phyloP scores from a whole-genome alignment of 1,140 invertebrate species.

The Phortica variegata region DNA sequence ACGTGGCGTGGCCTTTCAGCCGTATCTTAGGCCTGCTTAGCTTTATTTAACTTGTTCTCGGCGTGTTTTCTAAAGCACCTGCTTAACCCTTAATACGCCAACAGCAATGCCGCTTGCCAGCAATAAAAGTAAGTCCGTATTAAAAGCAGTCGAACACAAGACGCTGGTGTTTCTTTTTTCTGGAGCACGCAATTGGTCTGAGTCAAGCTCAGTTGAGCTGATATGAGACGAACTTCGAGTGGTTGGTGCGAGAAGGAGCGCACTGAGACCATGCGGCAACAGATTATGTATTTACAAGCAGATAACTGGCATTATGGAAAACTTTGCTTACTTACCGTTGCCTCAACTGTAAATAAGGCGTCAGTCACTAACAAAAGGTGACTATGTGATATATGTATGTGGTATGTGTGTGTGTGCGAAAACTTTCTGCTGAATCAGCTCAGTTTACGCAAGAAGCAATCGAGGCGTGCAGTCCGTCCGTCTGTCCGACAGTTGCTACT shows the following conservation, averaged over 20 bases:
- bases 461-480: slow-evolving; percentile 7
- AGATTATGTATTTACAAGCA: slow-evolving; percentile 52
- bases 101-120: slow-evolving; percentile 7
- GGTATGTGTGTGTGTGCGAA: slow-evolving; percentile 19
- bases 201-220: neutral
- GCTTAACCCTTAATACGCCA: slow-evolving; percentile 44
- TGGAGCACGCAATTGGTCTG: too few relatives aligned
- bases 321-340: slow-evolving; percentile 11
- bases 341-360: slow-evolving; percentile 42
- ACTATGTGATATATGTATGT: neutral
- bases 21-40: too few relatives aligned
- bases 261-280: slow-evolving; percentile 17
- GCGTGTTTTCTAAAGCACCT: slow-evolving; percentile 51
- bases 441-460: slow-evolving; percentile 30
- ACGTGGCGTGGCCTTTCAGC: too few relatives aligned
- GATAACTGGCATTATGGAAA: slow-evolving; percentile 49
- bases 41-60: too few relatives aligned
- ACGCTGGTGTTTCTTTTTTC: too few relatives aligned
- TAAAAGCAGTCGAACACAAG: slow-evolving; percentile 22
- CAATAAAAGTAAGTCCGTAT: slow-evolving; percentile 52
- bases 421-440: slow-evolving; percentile 39
- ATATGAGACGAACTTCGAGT: slow-evolving; percentile 12
- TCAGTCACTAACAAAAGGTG: slow-evolving; percentile 30
- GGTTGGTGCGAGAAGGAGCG: slow-evolving; percentile 24
- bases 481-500: neutral